A percentile compares a stretch with the other conserved stretches of the same genome.
phyloP scores from a whole-genome alignment of 2,797 vertebrate genomes.

The Octomys mimax region DNA sequence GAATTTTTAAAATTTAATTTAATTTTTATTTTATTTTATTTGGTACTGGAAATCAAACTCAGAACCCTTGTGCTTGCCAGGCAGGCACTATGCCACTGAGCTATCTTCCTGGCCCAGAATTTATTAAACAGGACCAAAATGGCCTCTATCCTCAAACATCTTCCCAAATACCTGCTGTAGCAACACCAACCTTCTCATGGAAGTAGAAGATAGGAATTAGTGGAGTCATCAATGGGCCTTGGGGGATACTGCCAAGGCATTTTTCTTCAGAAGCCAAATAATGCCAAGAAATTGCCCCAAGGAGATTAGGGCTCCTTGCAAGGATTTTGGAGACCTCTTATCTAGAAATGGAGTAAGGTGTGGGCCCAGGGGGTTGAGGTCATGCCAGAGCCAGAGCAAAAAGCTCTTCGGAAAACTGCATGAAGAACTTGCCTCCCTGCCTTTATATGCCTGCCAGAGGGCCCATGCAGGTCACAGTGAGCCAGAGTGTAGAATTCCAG shows the following conservation, averaged over 20 bases:
- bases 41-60: no score
- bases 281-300: background rate
- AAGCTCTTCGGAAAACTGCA: rapidly evolving
- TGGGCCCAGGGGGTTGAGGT: background rate
- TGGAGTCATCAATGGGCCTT: background rate
- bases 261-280: background rate
- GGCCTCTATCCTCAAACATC: background rate
- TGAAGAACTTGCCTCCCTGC: background rate
- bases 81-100: no score
- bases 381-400: no score
- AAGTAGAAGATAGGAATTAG: background rate
- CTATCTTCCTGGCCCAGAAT: background rate
- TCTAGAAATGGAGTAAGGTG: background rate
- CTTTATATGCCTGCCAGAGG: background rate
- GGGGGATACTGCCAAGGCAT: no score
- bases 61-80: no score
- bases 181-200: background rate
- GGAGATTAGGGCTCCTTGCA: background rate
- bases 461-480: background rate
- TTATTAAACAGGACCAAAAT: background rate
- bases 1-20: no score
- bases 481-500: background rate
- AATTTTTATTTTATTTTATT: no score
- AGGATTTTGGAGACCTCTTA: background rate
- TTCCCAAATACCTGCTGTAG: background rate